Evolutionary conservation across 2,888 invertebrate genomes (phyloP).

Genomic region (Rhodophaea formosa): DNA sequence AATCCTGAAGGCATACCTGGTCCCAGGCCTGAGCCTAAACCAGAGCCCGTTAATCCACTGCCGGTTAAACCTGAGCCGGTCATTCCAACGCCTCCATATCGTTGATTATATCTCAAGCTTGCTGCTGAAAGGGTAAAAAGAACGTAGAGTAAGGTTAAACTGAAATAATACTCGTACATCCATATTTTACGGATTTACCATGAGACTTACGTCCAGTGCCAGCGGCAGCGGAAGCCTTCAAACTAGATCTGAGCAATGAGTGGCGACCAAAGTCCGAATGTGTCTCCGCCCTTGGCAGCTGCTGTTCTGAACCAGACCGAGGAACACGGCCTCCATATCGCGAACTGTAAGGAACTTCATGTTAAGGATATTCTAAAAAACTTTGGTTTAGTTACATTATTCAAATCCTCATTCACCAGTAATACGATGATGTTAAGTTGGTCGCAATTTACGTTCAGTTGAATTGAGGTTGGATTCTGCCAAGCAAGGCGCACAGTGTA

Average conservation of each 20-base stretch:
- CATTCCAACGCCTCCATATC: constrained; percentile 78
- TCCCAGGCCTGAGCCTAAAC: constrained; percentile 35
- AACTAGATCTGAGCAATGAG: constrained; percentile 89
- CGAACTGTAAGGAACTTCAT: constrained; percentile 43
- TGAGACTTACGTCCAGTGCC: constrained; percentile 44
- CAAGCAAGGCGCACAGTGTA: too few species aligned
- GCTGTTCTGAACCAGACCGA: constrained; percentile 95
- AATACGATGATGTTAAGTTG: too few species aligned
- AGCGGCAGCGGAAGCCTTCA: constrained; percentile 83
- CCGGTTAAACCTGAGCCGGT: constrained; percentile 55
- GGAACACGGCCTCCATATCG: constrained; percentile 83
- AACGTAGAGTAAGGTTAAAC: too few species aligned
- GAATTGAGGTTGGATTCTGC: too few species aligned
- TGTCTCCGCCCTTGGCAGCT: constrained; percentile 90
- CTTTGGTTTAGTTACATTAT: too few species aligned
- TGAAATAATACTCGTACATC: too few species aligned
- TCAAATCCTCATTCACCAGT: too few species aligned
- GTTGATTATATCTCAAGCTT: constrained; percentile 83
- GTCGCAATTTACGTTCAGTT: too few species aligned
- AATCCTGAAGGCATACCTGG: constrained; percentile 65
- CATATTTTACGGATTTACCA: too few species aligned
- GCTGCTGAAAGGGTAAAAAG: constrained; percentile 60
- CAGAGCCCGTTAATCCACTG: constrained; percentile 49
- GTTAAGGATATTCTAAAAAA: too few species aligned
- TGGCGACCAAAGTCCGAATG: constrained; percentile 92